Evolutionary conservation across 2,113 vertebrate genomes (phyloP), one percentile per base, ranked within the genome.

Genomic region (Morone chrysops): DNA sequence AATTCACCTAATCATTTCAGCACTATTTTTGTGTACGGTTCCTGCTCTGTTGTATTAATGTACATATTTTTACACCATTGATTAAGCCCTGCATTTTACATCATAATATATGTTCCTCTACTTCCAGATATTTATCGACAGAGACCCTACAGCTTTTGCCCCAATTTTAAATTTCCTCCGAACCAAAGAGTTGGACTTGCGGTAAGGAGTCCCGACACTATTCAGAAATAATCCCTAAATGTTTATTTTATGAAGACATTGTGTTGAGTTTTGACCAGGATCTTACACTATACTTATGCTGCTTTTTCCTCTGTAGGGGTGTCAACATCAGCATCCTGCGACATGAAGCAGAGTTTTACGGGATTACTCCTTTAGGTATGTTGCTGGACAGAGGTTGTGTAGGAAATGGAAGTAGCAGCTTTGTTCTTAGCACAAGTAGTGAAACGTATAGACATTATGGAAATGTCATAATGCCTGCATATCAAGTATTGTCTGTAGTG

Each of bases 81-180:
- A 59, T 70, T 47, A 65, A 11, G 11, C 13, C 2, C 3, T 65
- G n/a, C 18, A 65, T 31, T 18, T 70, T 68, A 1, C 20, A 8
- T 68, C 18, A 47, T 56, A 22, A 40, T 67, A 18, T 69, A 16
- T 47, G 7, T 70, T 59, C 41, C 40, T 66, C 80, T 59, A 89
- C 90, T 94, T 94, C 14, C 90, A 99, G 98, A 99, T 99, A 96
- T 99, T 99, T 96, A 99, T 99, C 92, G 98, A 99, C 92, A 94
- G 98, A 93, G 98, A 99, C 92, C 98, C 98, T 3, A 96, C 97
- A 90, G 97, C 98, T 45, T 99, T 99, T 96, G 97, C 97, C 90
- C 98, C 98, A 71, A 99, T 99, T 94, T 93, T 99, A 92, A 99
- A 99, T 95, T 99, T 99, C 91, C 98, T 99, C 90, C 95, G 98